Evolutionary conservation across 2,888 invertebrate genomes (phyloP), one percentile per base, ranked within the genome.

Genomic region (Trissolcus brochymenae): DNA sequence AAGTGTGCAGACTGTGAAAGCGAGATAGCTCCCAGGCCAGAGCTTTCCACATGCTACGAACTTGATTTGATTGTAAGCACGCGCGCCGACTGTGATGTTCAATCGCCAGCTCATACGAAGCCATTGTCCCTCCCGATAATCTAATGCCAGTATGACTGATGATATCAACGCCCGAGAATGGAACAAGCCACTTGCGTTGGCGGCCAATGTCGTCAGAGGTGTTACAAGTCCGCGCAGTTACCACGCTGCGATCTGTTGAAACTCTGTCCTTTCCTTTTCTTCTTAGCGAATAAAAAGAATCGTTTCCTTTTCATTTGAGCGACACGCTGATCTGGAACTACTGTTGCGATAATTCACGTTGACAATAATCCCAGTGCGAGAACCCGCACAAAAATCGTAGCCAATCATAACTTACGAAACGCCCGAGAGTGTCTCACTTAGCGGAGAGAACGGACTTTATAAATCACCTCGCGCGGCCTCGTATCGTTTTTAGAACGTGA

Each of bases 231-330:
- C 86, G 88, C 82, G 84, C n/a, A n/a, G n/a, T n/a, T n/a, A n/a
- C n/a, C n/a, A n/a, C n/a, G n/a, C n/a, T n/a, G n/a, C 90, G 90
- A 91, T 90, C 25, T 6, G 25, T 25, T 25, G 25, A 25, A 4
- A 25, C 6, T 25, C 25, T 19, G 1, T 19, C 2, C 19, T 19
- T 19, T 25, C 25, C 6, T 25, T 25, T 25, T 25, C 25, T 25
- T 4, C 6, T 25, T 21, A n/a, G 19, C 19, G 1, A 4, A 25
- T 6, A 25, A 35, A 35, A 35, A 35, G 2, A 35, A 35, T 35
- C 4, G 4, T 25, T 7, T 35, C 1, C 2, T 35, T 35, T 35
- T 35, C 35, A 11, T 9, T 1, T 7, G 9, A 9, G 35, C 9
- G 35, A 35, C 35, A 35, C 25, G 25, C 0, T 0, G 25, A 25